A percentile compares a stretch with the other conserved stretches of the same genome.
Evolutionary conservation across 1,140 invertebrate species (phyloP).

Genomic region (Rhyzopertha dominica): DNA sequence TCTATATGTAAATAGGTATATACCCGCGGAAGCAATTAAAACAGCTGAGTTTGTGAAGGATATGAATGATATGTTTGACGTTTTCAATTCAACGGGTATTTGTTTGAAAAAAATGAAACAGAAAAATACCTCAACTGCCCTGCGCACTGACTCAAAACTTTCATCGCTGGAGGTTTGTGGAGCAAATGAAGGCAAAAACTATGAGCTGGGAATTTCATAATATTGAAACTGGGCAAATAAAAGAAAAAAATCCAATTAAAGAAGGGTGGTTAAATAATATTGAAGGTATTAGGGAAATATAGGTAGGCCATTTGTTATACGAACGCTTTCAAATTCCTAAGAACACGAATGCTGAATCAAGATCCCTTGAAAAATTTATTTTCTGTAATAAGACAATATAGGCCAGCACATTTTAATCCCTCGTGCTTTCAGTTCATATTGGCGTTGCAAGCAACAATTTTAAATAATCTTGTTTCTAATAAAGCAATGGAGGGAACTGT

Average conservation of each 20-base stretch:
- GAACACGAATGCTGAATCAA: not conserved
- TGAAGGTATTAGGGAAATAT: too few relatives aligned
- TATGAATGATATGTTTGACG: too few relatives aligned
- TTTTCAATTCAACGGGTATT: too few relatives aligned
- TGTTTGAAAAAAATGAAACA: too few relatives aligned
- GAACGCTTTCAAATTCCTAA: not conserved
- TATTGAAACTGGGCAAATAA: not conserved
- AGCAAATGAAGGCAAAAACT: conserved; percentile 7
- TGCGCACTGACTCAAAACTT: too few relatives aligned
- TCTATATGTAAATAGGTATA: conserved; percentile 5
- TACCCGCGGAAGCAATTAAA: too few relatives aligned
- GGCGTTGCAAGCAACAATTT: not conserved
- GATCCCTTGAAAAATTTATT: conserved; percentile 12
- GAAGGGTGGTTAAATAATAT: too few relatives aligned
- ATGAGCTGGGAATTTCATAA: not conserved
- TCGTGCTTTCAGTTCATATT: not conserved
- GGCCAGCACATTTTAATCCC: conserved; percentile 1
- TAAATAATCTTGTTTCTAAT: conserved; percentile 9
- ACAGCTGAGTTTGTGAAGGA: too few relatives aligned
- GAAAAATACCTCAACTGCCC: too few relatives aligned
- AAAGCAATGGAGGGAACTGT: conserved; percentile 3
- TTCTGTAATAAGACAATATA: not conserved
- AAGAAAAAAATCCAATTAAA: too few relatives aligned
- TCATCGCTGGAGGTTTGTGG: not conserved
- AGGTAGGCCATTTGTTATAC: not conserved